Percentiles rank a stretch among this genome's conserved stretches.
Evolutionary conservation across 92 coral and sea anemone genomes (phyloP).

Genomic region (Epizoanthus fatuus): DNA sequence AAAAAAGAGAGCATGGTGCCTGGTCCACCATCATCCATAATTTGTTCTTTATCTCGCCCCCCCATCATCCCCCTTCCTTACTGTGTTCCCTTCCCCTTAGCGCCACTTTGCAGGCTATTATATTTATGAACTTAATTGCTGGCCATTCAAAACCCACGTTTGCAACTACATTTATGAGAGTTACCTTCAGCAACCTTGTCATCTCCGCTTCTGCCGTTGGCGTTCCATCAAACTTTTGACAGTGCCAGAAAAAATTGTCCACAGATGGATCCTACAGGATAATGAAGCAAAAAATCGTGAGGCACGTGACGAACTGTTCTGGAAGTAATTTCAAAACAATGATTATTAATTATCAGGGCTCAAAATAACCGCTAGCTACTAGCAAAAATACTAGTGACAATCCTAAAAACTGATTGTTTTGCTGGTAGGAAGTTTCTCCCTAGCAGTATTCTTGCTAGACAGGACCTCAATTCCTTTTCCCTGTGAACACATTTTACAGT

Average conservation of each 20-base stretch:
- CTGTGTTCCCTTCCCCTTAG: neutral
- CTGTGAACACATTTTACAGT: no score
- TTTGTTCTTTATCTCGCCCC: no score
- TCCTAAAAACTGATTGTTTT: no score
- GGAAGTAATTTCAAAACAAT: neutral
- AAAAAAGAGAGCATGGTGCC: no score
- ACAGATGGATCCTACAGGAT: constrained; percentile 83
- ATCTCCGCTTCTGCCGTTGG: constrained; percentile 89
- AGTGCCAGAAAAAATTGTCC: constrained; percentile 93
- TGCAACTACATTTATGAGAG: no score
- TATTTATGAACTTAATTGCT: neutral
- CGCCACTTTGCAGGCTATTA: neutral
- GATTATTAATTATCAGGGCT: no score
- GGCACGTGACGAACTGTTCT: neutral
- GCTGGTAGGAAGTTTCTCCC: no score
- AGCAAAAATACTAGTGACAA: no score
- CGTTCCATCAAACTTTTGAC: constrained; percentile 88
- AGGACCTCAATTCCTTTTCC: no score
- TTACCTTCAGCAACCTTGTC: constrained; percentile 90
- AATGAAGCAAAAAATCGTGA: neutral
- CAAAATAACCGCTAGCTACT: no score
- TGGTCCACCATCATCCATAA: no score
- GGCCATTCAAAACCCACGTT: neutral
- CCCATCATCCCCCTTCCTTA: neutral
- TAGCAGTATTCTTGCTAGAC: no score